A percentile compares a stretch with the other conserved stretches of the same genome.
Evolutionary conservation across 2,888 invertebrate genomes (phyloP).

Genomic region (Craniophora ligustri): DNA sequence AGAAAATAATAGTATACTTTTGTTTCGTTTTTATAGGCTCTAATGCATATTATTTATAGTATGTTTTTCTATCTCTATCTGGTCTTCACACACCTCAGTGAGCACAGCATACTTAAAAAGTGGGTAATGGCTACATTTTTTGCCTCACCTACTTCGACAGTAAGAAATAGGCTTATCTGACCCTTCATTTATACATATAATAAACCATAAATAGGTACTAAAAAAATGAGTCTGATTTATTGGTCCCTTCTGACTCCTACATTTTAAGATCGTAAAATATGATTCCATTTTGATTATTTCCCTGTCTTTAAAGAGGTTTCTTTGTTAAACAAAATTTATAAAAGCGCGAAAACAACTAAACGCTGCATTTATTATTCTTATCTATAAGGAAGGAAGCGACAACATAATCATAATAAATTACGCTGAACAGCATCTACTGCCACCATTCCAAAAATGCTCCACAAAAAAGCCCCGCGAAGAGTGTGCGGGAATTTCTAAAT

Average conservation of each 20-base stretch:
- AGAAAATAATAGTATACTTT: background rate
- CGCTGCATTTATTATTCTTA: conserved; percentile 12
- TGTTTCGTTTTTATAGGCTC: background rate
- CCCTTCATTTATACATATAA: no score
- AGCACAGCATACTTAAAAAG: no score
- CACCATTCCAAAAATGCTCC: conserved; percentile 18
- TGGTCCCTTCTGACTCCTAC: no score
- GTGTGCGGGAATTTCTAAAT: conserved; percentile 38
- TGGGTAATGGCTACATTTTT: no score
- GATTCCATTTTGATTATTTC: background rate
- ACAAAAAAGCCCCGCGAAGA: conserved; percentile 25
- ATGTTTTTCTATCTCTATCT: no score
- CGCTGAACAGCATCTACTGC: conserved; percentile 11
- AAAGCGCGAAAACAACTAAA: conserved; percentile 18
- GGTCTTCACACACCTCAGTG: no score
- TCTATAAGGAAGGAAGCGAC: conserved; percentile 13
- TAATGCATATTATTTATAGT: no score
- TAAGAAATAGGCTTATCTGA: no score
- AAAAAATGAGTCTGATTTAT: no score
- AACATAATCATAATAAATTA: conserved; percentile 45
- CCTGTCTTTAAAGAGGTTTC: background rate
- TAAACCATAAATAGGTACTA: no score
- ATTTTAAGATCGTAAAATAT: no score
- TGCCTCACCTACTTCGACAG: no score
- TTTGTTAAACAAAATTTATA: background rate